phyloP scores from a whole-genome alignment of 2,113 vertebrate genomes.

The Rhagologus leucostigma region DNA sequence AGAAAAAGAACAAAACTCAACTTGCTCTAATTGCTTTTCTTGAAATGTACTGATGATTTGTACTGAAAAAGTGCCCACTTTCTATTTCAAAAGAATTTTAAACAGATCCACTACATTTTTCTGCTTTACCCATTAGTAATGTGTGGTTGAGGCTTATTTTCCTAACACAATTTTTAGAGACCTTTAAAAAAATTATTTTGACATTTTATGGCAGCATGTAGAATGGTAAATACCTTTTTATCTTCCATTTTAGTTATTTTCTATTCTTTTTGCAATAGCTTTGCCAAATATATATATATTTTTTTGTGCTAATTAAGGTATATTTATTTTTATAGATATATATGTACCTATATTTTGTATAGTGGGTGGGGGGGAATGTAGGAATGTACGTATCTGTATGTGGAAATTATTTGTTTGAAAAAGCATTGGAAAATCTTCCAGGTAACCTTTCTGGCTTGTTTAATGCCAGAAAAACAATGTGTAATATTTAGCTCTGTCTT shows the following conservation, averaged over 20 bases:
- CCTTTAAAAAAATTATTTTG: not conserved
- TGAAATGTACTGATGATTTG: not conserved
- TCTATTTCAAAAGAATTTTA: not conserved
- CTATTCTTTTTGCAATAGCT: not conserved
- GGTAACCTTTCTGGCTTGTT: not conserved
- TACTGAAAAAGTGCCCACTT: not conserved
- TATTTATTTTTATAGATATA: not conserved
- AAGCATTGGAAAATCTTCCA: not conserved
- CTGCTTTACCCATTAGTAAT: not conserved
- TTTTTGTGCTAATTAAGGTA: not conserved
- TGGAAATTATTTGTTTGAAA: not conserved
- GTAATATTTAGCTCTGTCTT: not conserved
- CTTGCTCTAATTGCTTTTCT: not conserved
- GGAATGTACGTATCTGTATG: not conserved
- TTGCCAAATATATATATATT: not conserved
- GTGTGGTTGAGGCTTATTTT: not conserved
- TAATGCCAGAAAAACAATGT: not conserved
- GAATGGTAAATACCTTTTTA: not conserved
- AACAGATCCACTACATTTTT: not conserved
- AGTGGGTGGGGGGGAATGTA: accelerated
- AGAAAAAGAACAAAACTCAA: not conserved
- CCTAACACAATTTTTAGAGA: not conserved
- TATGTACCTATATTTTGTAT: not conserved
- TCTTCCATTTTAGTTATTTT: not conserved
- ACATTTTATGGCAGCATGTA: not conserved